Conservation (phyloP, 1,140 invertebrate genomes). For the Aphelinus atriplicis region DNA sequence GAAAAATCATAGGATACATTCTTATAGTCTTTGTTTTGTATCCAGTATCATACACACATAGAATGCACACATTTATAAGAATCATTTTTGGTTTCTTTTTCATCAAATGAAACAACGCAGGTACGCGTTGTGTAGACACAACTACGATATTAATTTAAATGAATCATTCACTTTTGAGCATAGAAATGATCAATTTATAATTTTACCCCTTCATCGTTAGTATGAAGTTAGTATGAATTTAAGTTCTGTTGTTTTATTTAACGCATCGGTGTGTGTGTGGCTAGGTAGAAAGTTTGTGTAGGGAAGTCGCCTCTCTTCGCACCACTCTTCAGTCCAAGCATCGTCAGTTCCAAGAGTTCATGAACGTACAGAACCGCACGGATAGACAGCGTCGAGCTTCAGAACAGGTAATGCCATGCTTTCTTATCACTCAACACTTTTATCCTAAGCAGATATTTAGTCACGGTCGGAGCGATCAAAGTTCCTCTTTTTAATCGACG, state of each 20-base stretch:
- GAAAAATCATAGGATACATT: no score
- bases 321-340: slow-evolving; percentile 65
- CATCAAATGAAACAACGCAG: no score
- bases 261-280: slow-evolving; percentile 62
- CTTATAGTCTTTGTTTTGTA: not conserved
- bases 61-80: not conserved
- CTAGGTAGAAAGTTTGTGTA: slow-evolving; percentile 67
- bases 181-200: not conserved
- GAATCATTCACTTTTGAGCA: no score
- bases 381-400: slow-evolving; percentile 51
- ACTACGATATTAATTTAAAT: no score
- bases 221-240: not conserved
- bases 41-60: slow-evolving; percentile 18
- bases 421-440: no score
- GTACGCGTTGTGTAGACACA: no score
- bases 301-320: slow-evolving; percentile 65
- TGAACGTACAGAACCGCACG: slow-evolving; percentile 59
- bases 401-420: slow-evolving; percentile 57
- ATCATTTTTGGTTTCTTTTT: no score
- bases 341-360: slow-evolving; percentile 63
- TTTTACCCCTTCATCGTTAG: not conserved
- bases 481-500: no score
- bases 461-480: no score
- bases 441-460: no score
- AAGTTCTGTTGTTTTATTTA: slow-evolving; percentile 57